Base-by-base conservation (phyloP, 1,140 invertebrate species). In the Zeugodacus cucurbitae region DNA sequence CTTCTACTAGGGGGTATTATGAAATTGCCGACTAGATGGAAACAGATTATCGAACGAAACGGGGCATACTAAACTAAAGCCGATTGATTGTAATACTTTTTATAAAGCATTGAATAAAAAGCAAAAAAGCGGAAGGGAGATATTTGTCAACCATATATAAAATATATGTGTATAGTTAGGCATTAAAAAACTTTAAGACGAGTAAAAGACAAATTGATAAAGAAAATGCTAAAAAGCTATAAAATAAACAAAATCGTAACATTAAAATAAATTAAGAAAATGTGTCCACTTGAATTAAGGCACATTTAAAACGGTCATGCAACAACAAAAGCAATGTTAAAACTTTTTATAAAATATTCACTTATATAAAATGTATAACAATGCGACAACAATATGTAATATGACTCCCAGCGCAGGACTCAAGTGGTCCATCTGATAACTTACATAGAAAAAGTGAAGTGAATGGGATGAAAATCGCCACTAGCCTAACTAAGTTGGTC, bases 361-460 rank as follows among this genome's bases (percentile, higher is more conserved):
- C 34, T n/a, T n/a, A 74, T 74, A 41, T 3, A 70, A 70, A 34
- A 70, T 74, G 41, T 74, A 41, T 74, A 74, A 37, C 34, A 74
- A 74, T 74, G n/a, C 14, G 26, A 0, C 34, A 20, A 3, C 67
- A 22, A 17, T 82, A 3, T 17, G 74, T 54, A 82, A 82, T 82
- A 14, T 48, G 44, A 48, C 22, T 74, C 74, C 41, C 74, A 82
- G 11, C 1, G 74, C n/a, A 29, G 41, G n/a, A 54, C 74, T 11
- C 74, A 82, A 48, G 41, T 82, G 74, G 41, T 8, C 41, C 74
- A 82, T 82, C 48, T 82, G 44, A 20, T 48, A 48, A 82, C 26
- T 82, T 29, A 26, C 26, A 82, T 82, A 82, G 41, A 82, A 67
- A 74, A 74, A 74, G 34, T 74, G 41, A 7, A 37, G 74, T 82